phyloP scores from a whole-genome alignment of 2,113 vertebrate species.

The Proterorhinus semilunaris region DNA sequence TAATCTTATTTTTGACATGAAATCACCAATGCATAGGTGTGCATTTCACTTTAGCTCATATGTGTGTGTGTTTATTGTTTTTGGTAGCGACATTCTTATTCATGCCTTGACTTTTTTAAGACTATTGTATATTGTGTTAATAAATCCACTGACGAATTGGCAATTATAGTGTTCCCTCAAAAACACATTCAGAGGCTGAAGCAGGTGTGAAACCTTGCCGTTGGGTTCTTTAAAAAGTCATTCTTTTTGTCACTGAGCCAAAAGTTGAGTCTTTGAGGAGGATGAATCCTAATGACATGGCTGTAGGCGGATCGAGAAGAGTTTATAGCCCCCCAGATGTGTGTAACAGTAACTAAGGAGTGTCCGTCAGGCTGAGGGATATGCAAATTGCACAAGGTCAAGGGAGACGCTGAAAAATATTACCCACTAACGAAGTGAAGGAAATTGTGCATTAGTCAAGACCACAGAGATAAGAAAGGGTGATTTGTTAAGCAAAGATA shows the following conservation, averaged over 20 bases:
- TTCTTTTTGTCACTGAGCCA: slow-evolving; percentile 45
- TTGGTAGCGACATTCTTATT: no score
- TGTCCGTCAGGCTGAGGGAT: slow-evolving; percentile 46
- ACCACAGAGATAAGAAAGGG: slow-evolving; percentile 14
- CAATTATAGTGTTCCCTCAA: slow-evolving; percentile 17
- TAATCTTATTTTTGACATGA: not conserved
- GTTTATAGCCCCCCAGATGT: slow-evolving; percentile 39
- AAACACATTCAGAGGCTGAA: not conserved
- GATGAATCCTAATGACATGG: slow-evolving; percentile 60
- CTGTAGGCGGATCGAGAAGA: slow-evolving; percentile 35
- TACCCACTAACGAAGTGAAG: slow-evolving; percentile 23
- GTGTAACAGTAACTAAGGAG: slow-evolving; percentile 44
- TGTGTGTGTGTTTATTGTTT: no score
- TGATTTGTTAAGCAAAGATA: slow-evolving; percentile 15
- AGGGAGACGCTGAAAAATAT: slow-evolving; percentile 24
- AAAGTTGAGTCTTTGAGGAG: slow-evolving; percentile 51
- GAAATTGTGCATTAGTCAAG: slow-evolving; percentile 1
- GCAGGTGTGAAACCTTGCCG: slow-evolving; percentile 21
- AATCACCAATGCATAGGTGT: not conserved
- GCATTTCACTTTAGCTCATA: no score
- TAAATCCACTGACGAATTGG: slow-evolving; percentile 19
- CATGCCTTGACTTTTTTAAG: no score
- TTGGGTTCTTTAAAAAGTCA: slow-evolving; percentile 4
- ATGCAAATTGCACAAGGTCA: slow-evolving; percentile 54
- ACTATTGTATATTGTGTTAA: not conserved